Base-by-base conservation (phyloP, 2,888 invertebrate species). In the Parnassius glacialis region DNA sequence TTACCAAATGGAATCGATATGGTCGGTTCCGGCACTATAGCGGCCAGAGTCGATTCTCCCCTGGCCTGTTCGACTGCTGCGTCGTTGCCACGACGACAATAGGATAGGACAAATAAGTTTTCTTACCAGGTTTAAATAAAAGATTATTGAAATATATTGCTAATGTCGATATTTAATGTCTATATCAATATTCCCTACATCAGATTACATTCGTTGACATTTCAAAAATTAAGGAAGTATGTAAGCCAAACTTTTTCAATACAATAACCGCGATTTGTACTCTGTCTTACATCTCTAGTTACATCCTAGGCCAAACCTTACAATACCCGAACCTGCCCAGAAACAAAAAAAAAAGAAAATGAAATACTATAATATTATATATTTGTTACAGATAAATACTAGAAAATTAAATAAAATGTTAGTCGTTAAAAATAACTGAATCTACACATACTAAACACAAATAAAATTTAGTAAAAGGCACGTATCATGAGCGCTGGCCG, bases 131-230 rank as follows among this genome's bases (percentile, higher is more conserved):
- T 65, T 13, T 64, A 74, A 74, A 74, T 74, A 59, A 74, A 74
- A 74, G 68, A 74, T 62, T 73, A 73, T 73, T 74, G 65, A 71
- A 70, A 81, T 87, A 92, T 92, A 92, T 92, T 92, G 92, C 92
- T 92, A 92, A 90, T 88, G 85, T 88, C 87, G 87, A 88, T 91
- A 92, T 92, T 92, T 92, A 91, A 90, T 90, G 89, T 87, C 89
- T 90, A 84, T 78, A 85, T 88, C 82, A 86, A 85, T 90, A 90
- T 87, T 85, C 75, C 88, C 92, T 92, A 92, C 90, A 76, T 87
- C 92, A 89, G 92, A 92, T 92, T 92, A 92, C 90, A 92, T 92
- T 92, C 92, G 92, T 92, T 92, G 92, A 92, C 91, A 88, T 86
- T 84, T 84, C 83, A 84, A 87, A 63, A 89, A 85, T 87, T 85